Base-by-base conservation (phyloP, 2,888 invertebrate species). In the Drosophila greeni region DNA sequence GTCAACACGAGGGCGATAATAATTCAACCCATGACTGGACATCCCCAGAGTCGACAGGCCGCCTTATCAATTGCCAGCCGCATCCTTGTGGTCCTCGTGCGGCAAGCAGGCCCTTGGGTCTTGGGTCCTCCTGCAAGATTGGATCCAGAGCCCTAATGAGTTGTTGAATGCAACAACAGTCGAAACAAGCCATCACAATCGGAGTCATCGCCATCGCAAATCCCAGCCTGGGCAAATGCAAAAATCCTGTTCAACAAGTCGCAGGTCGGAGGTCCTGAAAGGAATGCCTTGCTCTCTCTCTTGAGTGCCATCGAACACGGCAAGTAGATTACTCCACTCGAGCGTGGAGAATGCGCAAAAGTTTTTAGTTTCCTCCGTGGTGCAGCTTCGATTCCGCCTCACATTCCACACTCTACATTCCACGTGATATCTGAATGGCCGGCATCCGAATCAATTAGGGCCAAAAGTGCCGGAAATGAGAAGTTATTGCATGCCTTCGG, bases 1-100 rank as follows among this genome's bases (percentile, higher is more conserved):
- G 59, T 61, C 76, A 75, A 75, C 85, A 75, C 73, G 74, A 80
- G 64, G 82, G 77, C 71, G 85, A 81, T 82, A 81, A 81, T 81
- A 81, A 85, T 85, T 81, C 76, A 82, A 72, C 53, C 83, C 58
- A 66, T 66, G 68, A 71, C 56, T 60, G 57, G 72, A 59, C 60
- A 58, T 52, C 42, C 52, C 71, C 65, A 52, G 37, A 49, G 61
- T 9, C 39, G 67, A 42, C 40, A 31, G 61, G 61, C 24, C n/a
- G 42, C 55, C 72, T 53, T 69, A 69, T 69, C 69, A 72, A 57
- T 52, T 54, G 37, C 65, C 66, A 51, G 66, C 33, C 34, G 51
- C 45, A 74, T 56, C 47, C 58, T 53, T 59, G 45, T 34, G 40
- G 39, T 40, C 39, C 20, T 40, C 8, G 12, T 40, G 39, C 66